phyloP scores from a whole-genome alignment of 1,140 invertebrate species.

The Tachypleus tridentatus region DNA sequence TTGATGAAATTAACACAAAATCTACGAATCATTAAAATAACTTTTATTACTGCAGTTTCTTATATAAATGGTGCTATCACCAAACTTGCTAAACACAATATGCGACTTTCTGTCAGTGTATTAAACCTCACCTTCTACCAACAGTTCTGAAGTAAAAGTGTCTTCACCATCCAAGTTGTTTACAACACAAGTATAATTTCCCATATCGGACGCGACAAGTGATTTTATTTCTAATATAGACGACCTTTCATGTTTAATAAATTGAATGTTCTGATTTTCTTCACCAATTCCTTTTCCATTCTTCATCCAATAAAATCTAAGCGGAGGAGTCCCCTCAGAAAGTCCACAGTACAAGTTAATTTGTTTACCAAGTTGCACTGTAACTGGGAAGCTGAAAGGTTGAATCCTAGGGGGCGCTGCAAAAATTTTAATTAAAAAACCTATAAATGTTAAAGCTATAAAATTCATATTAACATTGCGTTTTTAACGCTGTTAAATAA shows the following conservation, averaged over 20 bases:
- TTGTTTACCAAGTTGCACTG: background rate
- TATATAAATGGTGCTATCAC: too few species aligned
- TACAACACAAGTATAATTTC: slow-evolving; percentile 27
- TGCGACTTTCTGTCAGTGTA: too few species aligned
- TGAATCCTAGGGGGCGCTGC: too few species aligned
- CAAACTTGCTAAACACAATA: too few species aligned
- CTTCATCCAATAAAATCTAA: background rate
- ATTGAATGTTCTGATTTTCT: background rate
- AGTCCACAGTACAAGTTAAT: background rate
- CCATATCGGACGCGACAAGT: slow-evolving; percentile 20
- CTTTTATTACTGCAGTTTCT: too few species aligned
- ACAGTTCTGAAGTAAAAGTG: slow-evolving; percentile 21
- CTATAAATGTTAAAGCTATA: too few species aligned
- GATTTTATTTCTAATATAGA: background rate
- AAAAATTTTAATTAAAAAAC: too few species aligned
- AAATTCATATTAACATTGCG: too few species aligned
- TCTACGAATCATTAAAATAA: too few species aligned
- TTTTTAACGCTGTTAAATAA: too few species aligned
- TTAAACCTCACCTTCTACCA: slow-evolving; percentile 17
- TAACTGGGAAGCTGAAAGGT: background rate
- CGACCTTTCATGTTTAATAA: background rate
- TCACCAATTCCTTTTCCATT: background rate
- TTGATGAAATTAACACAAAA: too few species aligned
- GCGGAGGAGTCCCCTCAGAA: background rate
- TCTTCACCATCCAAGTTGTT: slow-evolving; percentile 23